Base-by-base conservation (phyloP, 2,888 invertebrate species). In the Volucella zonaria region DNA sequence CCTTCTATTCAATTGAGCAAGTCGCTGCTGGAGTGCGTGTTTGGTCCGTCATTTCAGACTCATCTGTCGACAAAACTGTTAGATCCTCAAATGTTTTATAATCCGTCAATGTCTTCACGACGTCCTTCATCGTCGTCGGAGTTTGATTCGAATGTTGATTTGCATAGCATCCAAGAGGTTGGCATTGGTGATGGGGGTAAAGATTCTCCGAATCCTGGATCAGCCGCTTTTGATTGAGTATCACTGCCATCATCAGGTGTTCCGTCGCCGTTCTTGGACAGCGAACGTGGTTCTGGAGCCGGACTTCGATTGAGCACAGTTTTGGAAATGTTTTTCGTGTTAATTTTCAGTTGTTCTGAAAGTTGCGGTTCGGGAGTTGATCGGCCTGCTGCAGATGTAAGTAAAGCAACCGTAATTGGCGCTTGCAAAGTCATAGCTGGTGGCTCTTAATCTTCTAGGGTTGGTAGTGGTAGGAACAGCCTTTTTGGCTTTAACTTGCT, bases 71-170 rank as follows among this genome's bases (percentile, higher is more conserved):
- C 18, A 87, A 61, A 8, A 87, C 31, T 2, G 83, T 87, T 14
- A 88, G 79, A 64, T 88, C 86, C 42, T 87, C 87, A 18, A 88
- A 56, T 4, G 87, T 85, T 54, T 86, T 88, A 11, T 87, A 87
- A 51, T 88, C 89, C 2, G 78, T 67, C 0, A 87, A 59, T 0
- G 88, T 75, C 59, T 89, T 89, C 9, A 89, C 88, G 38, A 90
- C n/a, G n/a, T n/a, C n/a, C n/a, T 54, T 91, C 91, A 43, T 91
- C 92, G 58, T 92, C 92, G 75, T 92, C 92, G 8, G 92, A 92
- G 56, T 91, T 91, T 11, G 91, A 90, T 75, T 91, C 91, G n/a
- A 89, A 85, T 0, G 87, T 88, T 0, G 89, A 86, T 49, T 90
- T 89, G 2, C 87, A 87, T 49, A 89, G 88, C 43, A 87, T 68